These are phyloP conservation scores for Andrena trimmerana DNA, from an alignment of 2,888 invertebrate genomes.

Conservation along the genomic window DNA sequence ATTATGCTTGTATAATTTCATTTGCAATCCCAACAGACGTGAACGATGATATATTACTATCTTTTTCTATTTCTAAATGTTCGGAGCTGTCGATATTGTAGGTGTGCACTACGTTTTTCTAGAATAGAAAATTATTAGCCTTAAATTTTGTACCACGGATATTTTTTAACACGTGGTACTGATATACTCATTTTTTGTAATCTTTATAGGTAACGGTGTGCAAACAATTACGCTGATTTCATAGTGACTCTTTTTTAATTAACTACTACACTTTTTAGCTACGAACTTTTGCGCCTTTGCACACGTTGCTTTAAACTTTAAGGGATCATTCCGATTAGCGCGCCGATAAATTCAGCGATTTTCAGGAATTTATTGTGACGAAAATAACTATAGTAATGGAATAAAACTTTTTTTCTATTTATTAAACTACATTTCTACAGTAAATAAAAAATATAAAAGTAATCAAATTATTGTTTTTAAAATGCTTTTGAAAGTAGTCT, in stretches of 20 bases:
- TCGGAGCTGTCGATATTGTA: not conserved
- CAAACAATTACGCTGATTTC: not conserved
- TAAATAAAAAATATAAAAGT: too few relatives aligned
- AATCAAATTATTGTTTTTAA: too few relatives aligned
- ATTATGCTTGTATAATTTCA: conserved; percentile 1
- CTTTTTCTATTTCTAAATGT: not conserved
- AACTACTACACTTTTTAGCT: too few relatives aligned
- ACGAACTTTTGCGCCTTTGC: too few relatives aligned
- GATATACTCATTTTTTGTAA: not conserved
- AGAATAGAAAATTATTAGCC: not conserved
- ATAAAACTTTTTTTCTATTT: too few relatives aligned
- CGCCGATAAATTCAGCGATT: too few relatives aligned
- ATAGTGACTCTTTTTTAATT: not conserved
- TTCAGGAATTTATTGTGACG: too few relatives aligned
- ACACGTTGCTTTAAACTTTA: too few relatives aligned
- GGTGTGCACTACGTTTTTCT: not conserved
- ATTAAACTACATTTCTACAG: too few relatives aligned
- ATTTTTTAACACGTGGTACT: not conserved
- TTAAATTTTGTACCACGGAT: not conserved
- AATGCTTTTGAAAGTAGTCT: too few relatives aligned
- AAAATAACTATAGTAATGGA: too few relatives aligned
- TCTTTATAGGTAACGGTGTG: not conserved
- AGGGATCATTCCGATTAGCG: too few relatives aligned
- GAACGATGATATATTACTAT: not conserved
- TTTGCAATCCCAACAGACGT: not conserved